Evolutionary conservation across 1,140 invertebrate genomes (phyloP), one percentile per base, ranked within the genome.

Genomic region (Sinonovacula constricta): DNA sequence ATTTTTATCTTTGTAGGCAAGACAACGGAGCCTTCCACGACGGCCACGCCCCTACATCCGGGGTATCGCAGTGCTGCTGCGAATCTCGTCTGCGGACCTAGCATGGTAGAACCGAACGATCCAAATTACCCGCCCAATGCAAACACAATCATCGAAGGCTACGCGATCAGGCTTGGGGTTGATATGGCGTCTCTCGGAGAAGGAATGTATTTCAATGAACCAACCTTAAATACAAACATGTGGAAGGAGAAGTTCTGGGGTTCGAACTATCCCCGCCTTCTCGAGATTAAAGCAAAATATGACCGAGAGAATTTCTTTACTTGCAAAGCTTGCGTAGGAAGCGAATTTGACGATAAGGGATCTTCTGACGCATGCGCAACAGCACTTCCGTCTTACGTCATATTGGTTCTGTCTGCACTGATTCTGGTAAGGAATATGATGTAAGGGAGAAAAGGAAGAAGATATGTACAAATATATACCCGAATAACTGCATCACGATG

Each of bases 171-270:
- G 39, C 31, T 74, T 28, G 45, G 51, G 15, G 24, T 30, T 22
- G 3, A 34, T 22, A 63, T 82, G 24, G 12, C 22, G 0, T 53
- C 22, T 2, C 60, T 76, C 18, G 83, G 81, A 5, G 26, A 36
- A 22, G 83, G 83, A 0, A 60, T 79, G 56, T 85, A 83, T 67
- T 31, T 81, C 5, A 85, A 83, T 60, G 83, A 85, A 53, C 74
- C 81, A 3, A 59, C 68, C 4, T 65, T 81, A 15, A 62, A 81
- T 36, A 67, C 78, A 22, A 57, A 54, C 10, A 49, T 77, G 45
- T 85, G 83, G 83, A 70, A 79, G 66, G 57, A 74, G 14, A 74
- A 72, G 31, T 75, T 81, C 49, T 85, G 79, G 81, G 79, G 75
- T 26, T 33, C 33, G 49, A 63, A 85, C 56, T 81, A 85, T 53